Base-by-base conservation (phyloP, 2,797 vertebrate genomes). In the Fistularia commersonii region DNA sequence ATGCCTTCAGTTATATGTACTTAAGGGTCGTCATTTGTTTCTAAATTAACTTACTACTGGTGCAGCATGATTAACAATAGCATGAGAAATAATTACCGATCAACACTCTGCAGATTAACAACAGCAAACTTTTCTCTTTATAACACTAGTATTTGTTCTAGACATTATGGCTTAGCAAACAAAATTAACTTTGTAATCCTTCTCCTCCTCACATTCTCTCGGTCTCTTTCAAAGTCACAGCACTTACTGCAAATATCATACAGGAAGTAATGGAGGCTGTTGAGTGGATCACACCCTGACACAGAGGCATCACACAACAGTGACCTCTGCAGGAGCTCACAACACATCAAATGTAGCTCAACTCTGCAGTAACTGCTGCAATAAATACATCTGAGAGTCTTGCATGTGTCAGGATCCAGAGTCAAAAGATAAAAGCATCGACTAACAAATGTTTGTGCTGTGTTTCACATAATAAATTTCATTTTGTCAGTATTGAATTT, bases 261-360 rank as follows among this genome's bases (percentile, higher is more conserved):
- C 45, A 57, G 47, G 37, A 43, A 56, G 54, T 6, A 54, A 57
- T 32, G 13, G 13, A 23, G 32, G 61, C 55, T 66, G 61, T 44
- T 54, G 54, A 61, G 14, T 5, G 11, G 12, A 40, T 58, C 43
- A 42, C 49, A 63, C 11, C 42, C 51, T 63, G 56, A 58, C 51
- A 61, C 50, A 45, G 49, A 67, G 74, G 44, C 62, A 47, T 59
- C 87, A 85, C 87, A 61, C 90, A 89, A 92, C 88, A 91, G 88
- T 85, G 91, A 89, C 89, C 88, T 90, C 91, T 91, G 84, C 89
- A 92, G 90, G 89, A 80, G 42, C 63, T 50, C 51, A 61, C 31
- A 49, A 60, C 60, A 73, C 72, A 76, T 68, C 63, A 68, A 10
- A 23, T 50, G 39, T 46, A 55, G 9, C 14, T 12, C 23, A 11